phyloP scores from a whole-genome alignment of 2,888 invertebrate species.

The Melanophora roralis region DNA sequence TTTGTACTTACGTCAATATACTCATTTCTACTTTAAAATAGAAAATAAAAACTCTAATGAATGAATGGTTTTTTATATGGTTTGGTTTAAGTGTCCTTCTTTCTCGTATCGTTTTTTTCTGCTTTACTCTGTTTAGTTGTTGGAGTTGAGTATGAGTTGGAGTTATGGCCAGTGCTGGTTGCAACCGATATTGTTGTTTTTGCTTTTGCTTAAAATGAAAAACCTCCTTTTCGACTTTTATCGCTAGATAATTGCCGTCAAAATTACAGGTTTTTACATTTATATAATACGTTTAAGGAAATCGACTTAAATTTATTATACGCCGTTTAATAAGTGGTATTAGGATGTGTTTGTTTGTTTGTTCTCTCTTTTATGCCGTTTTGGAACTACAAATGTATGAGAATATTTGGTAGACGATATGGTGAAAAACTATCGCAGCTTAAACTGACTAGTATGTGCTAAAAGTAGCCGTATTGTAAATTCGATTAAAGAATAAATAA shows the following conservation, averaged over 20 bases:
- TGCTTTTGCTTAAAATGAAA: slow-evolving; percentile 50
- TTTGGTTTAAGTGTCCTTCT: slow-evolving; percentile 22
- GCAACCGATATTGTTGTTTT: neutral
- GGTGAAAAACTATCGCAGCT: slow-evolving; percentile 40
- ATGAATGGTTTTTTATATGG: slow-evolving; percentile 40
- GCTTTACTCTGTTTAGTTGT: neutral
- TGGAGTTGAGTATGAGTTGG: slow-evolving; percentile 22
- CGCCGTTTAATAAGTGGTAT: slow-evolving; percentile 62
- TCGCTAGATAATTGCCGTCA: slow-evolving; percentile 73
- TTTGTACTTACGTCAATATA: neutral
- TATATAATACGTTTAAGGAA: slow-evolving; percentile 49
- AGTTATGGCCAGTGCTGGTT: slow-evolving; percentile 6
- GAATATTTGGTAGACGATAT: slow-evolving; percentile 43
- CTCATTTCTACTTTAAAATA: neutral
- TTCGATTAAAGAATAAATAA: neutral
- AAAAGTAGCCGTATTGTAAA: slow-evolving; percentile 7
- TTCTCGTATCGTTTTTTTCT: neutral
- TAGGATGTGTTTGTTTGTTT: slow-evolving; percentile 10
- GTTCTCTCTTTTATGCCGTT: neutral
- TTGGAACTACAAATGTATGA: slow-evolving; percentile 37
- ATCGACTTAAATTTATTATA: slow-evolving; percentile 65
- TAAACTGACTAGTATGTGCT: slow-evolving; percentile 6
- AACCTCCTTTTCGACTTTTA: slow-evolving; percentile 71
- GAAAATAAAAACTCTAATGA: slow-evolving; percentile 51
- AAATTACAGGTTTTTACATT: slow-evolving; percentile 70